A percentile compares a stretch with the other conserved stretches of the same genome.
Evolutionary conservation across 2,113 vertebrate species (phyloP).

Genomic region (Alethe diademata): DNA sequence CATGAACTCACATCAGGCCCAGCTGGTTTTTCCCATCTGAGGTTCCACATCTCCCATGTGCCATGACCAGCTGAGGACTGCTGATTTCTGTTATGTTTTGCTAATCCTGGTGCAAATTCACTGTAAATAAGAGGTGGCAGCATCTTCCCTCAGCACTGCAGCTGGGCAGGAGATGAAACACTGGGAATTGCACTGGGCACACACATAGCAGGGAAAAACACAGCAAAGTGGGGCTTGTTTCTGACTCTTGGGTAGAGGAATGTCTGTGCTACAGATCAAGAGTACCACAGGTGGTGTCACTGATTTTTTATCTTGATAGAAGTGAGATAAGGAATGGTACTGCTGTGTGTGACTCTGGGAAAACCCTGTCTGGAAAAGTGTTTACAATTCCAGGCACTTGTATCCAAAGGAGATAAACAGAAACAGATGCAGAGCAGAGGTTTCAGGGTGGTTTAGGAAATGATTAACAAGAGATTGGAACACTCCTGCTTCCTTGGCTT

Average conservation of each 20-base stretch:
- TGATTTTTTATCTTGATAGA: neutral
- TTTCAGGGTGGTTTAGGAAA: neutral
- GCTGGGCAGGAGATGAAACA: neutral
- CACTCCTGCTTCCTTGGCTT: neutral
- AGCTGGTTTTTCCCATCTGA: neutral
- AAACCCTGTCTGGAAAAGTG: neutral
- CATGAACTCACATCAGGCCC: too few relatives aligned
- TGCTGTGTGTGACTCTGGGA: neutral
- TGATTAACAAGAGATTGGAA: neutral
- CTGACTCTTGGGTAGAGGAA: neutral
- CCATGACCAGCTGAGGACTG: fast-evolving
- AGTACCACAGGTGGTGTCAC: neutral
- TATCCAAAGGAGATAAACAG: neutral
- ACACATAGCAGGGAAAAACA: fast-evolving
- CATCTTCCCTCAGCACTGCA: neutral
- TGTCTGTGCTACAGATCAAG: neutral
- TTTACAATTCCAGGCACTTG: neutral
- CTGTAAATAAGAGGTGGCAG: neutral
- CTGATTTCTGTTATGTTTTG: neutral
- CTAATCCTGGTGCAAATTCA: neutral
- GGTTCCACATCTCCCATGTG: neutral
- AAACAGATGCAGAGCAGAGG: neutral
- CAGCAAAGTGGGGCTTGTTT: neutral
- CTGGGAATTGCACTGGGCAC: neutral
- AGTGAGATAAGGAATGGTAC: neutral